Evolutionary conservation across 2,888 invertebrate genomes (phyloP), one percentile per base, ranked within the genome.

Genomic region (Eilema depressum): DNA sequence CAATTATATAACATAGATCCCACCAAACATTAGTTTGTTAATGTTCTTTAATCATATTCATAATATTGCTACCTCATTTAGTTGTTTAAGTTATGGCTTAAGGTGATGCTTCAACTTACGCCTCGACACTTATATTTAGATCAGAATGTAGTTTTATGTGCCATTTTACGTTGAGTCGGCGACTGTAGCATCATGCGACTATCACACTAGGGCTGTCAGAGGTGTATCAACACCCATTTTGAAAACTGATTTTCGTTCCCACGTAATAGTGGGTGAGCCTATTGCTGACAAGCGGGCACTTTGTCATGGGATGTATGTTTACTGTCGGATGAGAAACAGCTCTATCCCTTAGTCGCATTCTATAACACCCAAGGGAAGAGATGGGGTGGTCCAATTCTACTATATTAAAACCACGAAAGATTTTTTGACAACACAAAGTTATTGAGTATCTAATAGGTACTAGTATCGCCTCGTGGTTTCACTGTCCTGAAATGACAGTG

Each of bases 1-100:
- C 80, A 80, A 78, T 81, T 86, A 85, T 89, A 87, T 89, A 88
- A 86, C 88, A 85, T 93, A 89, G 90, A 93, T 94, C 95, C 95
- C 95, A 95, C 95, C 95, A 94, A 94, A 93, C 92, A 86, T 92
- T 92, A 93, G 90, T 86, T 88, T 82, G 86, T 84, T 92, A 91
- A 89, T 84, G 79, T 86, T 84, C 69, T 86, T 85, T 92, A 88
- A 90, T 90, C 88, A 90, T 92, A 92, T 92, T 91, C 92, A 92
- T 93, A 91, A 91, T 91, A 86, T 89, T 90, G 88, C 94, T 95
- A 95, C 95, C 95, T 95, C 95, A 95, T 91, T 89, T 93, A 92
- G 91, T 85, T 81, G 69, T 75, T 83, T 83, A 83, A 83, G 86
- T 85, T 81, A 71, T 80, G 75, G 81, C 83, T 85, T 84, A 87